Percentiles rank a stretch among this genome's conserved stretches.
Conservation (phyloP, 2,888 invertebrate genomes). For the Polyommatus icarus region DNA sequence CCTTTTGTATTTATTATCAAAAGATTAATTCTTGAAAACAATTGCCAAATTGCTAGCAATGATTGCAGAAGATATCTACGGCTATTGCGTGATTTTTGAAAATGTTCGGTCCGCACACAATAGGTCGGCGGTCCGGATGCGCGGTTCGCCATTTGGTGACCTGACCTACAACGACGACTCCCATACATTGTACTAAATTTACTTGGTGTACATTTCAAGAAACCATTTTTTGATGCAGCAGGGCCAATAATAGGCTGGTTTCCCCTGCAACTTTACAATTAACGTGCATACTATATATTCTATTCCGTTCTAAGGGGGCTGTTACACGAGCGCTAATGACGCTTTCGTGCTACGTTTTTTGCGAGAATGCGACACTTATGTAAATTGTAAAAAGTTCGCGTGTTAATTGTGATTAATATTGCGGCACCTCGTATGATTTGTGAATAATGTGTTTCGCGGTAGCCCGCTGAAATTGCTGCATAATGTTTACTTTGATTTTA, state of each 20-base stretch:
- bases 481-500: background rate
- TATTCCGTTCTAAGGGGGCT: background rate
- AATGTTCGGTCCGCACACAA: too few relatives aligned
- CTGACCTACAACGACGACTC: too few relatives aligned
- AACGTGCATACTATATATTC: background rate
- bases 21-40: too few relatives aligned
- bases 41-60: too few relatives aligned
- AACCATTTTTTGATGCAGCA: too few relatives aligned
- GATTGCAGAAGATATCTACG: too few relatives aligned
- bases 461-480: background rate
- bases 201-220: too few relatives aligned
- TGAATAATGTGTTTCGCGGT: slow-evolving; percentile 40
- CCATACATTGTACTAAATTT: too few relatives aligned
- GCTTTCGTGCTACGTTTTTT: slow-evolving; percentile 1
- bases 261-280: background rate
- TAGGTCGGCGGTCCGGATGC: too few relatives aligned
- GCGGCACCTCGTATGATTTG: slow-evolving; percentile 42
- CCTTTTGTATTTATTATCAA: too few relatives aligned
- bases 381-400: slow-evolving; percentile 40
- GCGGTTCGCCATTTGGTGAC: too few relatives aligned
- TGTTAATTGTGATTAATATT: slow-evolving; percentile 48
- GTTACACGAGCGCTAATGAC: background rate
- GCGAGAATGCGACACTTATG: slow-evolving; percentile 28
- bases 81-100: too few relatives aligned
- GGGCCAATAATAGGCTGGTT: background rate